Evolutionary conservation across 2,797 vertebrate genomes (phyloP), one percentile per base, ranked within the genome.

Genomic region (Thaleichthys pacificus): DNA sequence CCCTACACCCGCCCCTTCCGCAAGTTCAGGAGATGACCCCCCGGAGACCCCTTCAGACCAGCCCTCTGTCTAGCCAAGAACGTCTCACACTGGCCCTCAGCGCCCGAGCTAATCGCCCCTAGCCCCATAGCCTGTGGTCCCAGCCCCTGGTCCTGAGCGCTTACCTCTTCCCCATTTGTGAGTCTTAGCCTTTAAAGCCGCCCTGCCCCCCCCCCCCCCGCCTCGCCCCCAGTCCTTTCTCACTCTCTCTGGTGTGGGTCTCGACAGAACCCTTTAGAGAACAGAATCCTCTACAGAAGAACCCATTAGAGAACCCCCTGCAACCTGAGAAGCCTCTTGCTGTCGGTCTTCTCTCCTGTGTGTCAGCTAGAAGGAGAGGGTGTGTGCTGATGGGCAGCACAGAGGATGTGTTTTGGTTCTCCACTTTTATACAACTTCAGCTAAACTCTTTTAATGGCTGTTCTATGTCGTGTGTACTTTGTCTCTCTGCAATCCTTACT

Each of bases 21-120:
- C 78, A 93, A 79, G 85, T 93, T 90, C 86, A 89, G 90, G 75
- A 93, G 93, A 91, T 95, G 93, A 94, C 91, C 87, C 86, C 42
- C 74, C 38, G 4, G 67, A 28, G 11, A 28, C 19, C 28, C 54
- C 28, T 32, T 58, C 12, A 47, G 24, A 24, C 22, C 42, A 30
- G 17, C 28, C 21, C 60, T 24, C 22, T 28, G 26, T 30, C 11
- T 61, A 3, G 12, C 60, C 22, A 26, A 14, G 21, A 14, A 61
- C 11, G 26, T 24, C 60, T 24, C 30, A 24, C 67, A 42, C 51
- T 56, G 51, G 19, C 51, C 51, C 19, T 56, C 15, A 56, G 15
- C 51, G 42, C 42, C 42, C 42, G 8, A 14, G 42, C 17, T n/a
- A n/a, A n/a, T 3, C 51, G 15, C 19, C 49, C 51, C 15, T 26